Evolutionary conservation across 2,113 vertebrate species (phyloP), one percentile per base, ranked within the genome.

Genomic region (Clupea harengus): DNA sequence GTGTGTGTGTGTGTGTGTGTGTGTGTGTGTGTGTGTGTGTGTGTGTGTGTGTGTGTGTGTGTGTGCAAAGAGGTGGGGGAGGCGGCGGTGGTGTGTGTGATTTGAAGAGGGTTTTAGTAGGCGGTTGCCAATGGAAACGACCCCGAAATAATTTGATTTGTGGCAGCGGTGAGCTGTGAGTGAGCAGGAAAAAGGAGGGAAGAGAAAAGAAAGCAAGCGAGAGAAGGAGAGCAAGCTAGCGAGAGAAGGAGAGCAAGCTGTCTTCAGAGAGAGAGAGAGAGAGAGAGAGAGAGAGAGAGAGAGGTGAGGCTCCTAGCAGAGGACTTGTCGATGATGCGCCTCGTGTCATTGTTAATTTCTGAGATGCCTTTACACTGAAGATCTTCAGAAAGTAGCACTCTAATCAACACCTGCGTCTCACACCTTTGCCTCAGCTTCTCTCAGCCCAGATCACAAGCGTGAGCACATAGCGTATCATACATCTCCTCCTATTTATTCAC

Each of bases 121-220:
- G 83, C 85, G 85, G 94, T 94, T 94, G 94, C 93, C 93, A 91
- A 84, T 94, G 93, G 94, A 95, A 94, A 94, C 93, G 92, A 93
- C 93, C 93, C 93, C 91, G 90, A 92, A 94, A 94, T 95, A 94
- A 94, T 86, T 89, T 84, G 87, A 89, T 88, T 85, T 85, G 86
- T 92, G 91, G 92, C 92, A 92, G 94, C 91, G 92, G 93, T 91
- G 93, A 93, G 92, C 91, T 89, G 90, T 89, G 93, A 92, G 91
- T 91, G 84, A 90, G 83, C 87, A 83, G 50, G 82, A 89, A 45
- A 72, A 84, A 85, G 20, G 82, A 83, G 86, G 86, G 88, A 89
- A 45, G 78, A 81, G 25, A 45, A 84, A 78, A 83, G 83, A 20
- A 81, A 46, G 28, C 64, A 18, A 44, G 81, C 17, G 67, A 83